Evolutionary conservation across 2,888 invertebrate species (phyloP).

Genomic region (Drosophila subsilvestris): DNA sequence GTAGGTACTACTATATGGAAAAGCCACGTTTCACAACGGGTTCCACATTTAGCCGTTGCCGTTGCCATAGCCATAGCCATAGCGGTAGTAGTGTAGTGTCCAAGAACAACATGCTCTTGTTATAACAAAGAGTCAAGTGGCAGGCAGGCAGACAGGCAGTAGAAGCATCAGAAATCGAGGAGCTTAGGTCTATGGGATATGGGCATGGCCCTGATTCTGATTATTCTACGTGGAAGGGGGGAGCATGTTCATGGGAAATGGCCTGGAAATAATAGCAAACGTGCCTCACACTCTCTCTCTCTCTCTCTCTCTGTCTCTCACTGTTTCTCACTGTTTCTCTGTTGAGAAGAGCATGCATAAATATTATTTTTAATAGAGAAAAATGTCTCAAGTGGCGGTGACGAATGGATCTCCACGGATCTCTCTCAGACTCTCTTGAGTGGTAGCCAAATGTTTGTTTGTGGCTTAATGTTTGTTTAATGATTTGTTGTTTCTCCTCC

Average conservation of each 20-base stretch:
- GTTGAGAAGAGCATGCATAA: constrained; percentile 66
- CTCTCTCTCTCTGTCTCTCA: constrained; percentile 23
- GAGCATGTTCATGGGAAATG: constrained; percentile 77
- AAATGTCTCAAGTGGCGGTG: constrained; percentile 73
- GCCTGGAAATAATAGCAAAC: constrained; percentile 76
- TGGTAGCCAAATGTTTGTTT: constrained; percentile 67
- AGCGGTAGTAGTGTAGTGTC: constrained; percentile 38
- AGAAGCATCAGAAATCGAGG: constrained; percentile 13
- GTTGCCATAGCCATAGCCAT: too few relatives aligned
- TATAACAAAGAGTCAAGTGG: constrained; percentile 69
- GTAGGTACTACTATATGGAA: constrained; percentile 15
- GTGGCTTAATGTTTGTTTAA: constrained; percentile 75
- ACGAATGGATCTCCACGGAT: constrained; percentile 43
- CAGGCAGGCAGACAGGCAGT: background rate
- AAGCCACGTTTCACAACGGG: constrained; percentile 37
- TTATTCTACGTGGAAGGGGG: constrained; percentile 55
- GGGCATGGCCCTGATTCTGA: constrained; percentile 12
- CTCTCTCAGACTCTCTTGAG: constrained; percentile 24
- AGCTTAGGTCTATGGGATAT: constrained; percentile 40
- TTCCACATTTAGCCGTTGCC: constrained; percentile 19
- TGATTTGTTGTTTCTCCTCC: constrained; percentile 70
- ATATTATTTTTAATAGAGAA: constrained; percentile 74
- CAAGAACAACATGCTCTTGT: constrained; percentile 59
- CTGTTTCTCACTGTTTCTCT: background rate
- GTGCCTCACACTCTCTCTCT: constrained; percentile 58